Percentiles rank a stretch among this genome's conserved stretches.
These are phyloP conservation scores for Hirtodrosophila histrioides DNA, from an alignment of 2,888 invertebrate species.

Conservation along the genomic window DNA sequence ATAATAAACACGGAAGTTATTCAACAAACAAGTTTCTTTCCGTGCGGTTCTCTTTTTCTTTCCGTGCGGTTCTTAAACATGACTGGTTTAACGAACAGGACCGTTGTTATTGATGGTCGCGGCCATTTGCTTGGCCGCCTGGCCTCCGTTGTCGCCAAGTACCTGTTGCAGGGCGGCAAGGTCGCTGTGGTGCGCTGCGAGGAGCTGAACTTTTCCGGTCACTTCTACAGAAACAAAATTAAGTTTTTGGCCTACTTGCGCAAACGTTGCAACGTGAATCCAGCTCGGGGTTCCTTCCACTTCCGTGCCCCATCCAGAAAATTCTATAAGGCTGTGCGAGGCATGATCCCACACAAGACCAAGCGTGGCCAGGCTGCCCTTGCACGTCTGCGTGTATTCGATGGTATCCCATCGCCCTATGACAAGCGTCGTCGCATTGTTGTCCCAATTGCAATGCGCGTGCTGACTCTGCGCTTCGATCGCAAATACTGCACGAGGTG, in stretches of 20 bases:
- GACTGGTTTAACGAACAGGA: slow-evolving; percentile 93
- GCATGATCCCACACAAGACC: slow-evolving; percentile 99
- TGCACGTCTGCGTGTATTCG: slow-evolving; percentile 94
- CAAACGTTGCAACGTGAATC: slow-evolving; percentile 99
- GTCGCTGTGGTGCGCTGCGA: slow-evolving; percentile 98
- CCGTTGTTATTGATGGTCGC: slow-evolving; percentile 98
- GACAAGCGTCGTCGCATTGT: slow-evolving; percentile 97
- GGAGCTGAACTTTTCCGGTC: slow-evolving; percentile 98
- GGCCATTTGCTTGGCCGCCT: slow-evolving; percentile 99
- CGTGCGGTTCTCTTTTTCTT: no score
- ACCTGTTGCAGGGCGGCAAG: slow-evolving; percentile 96
- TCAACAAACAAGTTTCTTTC: no score
- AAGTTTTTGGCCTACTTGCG: slow-evolving; percentile 98
- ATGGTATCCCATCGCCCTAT: slow-evolving; percentile 98
- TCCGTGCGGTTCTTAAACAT: slow-evolving; percentile 90
- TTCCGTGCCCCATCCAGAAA: slow-evolving; percentile 98
- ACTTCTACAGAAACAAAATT: slow-evolving; percentile 98
- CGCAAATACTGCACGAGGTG: slow-evolving; percentile 99
- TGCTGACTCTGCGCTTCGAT: slow-evolving; percentile 96
- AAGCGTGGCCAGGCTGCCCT: slow-evolving; percentile 97
- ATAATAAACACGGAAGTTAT: no score
- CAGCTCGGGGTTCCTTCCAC: slow-evolving; percentile 99
- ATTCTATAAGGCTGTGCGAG: slow-evolving; percentile 98
- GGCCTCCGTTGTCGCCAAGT: slow-evolving; percentile 97
- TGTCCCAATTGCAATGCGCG: slow-evolving; percentile 97